Evolutionary conservation across 1,140 invertebrate genomes (phyloP), one percentile per base, ranked within the genome.

Genomic region (Eciton burchellii): DNA sequence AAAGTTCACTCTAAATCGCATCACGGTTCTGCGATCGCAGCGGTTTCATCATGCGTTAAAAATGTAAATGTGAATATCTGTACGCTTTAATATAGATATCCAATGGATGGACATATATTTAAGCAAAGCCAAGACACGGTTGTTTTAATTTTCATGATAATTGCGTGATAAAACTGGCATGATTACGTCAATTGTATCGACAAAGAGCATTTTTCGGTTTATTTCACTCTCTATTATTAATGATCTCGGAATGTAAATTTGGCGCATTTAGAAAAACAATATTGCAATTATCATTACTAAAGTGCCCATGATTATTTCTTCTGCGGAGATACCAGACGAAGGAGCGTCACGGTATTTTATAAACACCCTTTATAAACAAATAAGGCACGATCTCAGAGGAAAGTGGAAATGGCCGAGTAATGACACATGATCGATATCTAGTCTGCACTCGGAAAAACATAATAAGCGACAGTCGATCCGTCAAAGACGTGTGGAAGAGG

Each of bases 401-500:
- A 21, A 47, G 26, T 26, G 29, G 43, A 47, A 47, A 52, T 16
- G 0, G n/a, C 47, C 59, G 5, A 63, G 43, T 65, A 76, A 56
- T 63, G 2, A 52, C 2, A 19, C 35, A 21, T 59, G 12, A 84
- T 66, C 47, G 41, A 63, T 68, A 65, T 77, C 21, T 9, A 41
- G 45, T 29, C 29, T 54, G 41, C 21, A 14, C 47, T 77, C 26
- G 21, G 9, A 29, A n/a, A 79, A 70, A 56, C 56, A 26, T 68
- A 79, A 79, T 54, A 59, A 68, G 9, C 45, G 74, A 79, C 74
- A 68, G 65, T 79, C n/a, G 3, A 68, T 12, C 74, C 21, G 6
- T 70, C 56, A 70, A n/a, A 77, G 65, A 9, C 35, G 63, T 49
- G 47, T 56, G 16, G 3, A 70, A 79, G 81, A 86, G 79, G 71